Evolutionary conservation across 1,140 invertebrate species (phyloP).

Genomic region (Sweltsa coloradensis): DNA sequence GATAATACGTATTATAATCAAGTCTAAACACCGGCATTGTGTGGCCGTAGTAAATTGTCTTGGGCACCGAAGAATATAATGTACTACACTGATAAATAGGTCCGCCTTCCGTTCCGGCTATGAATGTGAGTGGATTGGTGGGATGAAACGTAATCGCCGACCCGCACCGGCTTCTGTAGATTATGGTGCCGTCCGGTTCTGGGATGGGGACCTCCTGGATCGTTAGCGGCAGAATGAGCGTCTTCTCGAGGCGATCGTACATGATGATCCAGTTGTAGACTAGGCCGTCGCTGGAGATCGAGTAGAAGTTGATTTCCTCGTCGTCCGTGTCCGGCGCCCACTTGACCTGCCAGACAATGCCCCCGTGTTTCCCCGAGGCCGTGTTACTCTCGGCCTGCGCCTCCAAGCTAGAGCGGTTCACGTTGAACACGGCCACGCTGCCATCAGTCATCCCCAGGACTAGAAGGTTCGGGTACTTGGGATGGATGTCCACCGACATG

Average conservation of each 20-base stretch:
- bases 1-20: constrained; percentile 77
- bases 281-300: constrained; percentile 70
- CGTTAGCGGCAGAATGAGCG: no score
- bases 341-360: no score
- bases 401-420: no score
- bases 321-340: constrained; percentile 57
- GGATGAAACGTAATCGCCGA: constrained; percentile 81
- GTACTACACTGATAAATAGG: constrained; percentile 82
- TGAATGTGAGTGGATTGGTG: constrained; percentile 58
- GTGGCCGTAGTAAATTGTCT: constrained; percentile 67
- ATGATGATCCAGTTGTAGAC: constrained; percentile 79
- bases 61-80: constrained; percentile 67
- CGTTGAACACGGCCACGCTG: no score
- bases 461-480: no score
- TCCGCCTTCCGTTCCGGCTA: constrained; percentile 87
- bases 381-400: no score
- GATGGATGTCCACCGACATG: no score
- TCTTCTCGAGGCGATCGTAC: constrained; percentile 62
- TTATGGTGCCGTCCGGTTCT: no score
- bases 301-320: constrained; percentile 77
- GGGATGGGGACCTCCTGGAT: no score
- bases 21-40: constrained; percentile 80
- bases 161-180: no score
- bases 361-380: no score
- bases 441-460: no score